Evolutionary conservation across 2,888 invertebrate species (phyloP), one percentile per base, ranked within the genome.

Genomic region (Trilocha varians): DNA sequence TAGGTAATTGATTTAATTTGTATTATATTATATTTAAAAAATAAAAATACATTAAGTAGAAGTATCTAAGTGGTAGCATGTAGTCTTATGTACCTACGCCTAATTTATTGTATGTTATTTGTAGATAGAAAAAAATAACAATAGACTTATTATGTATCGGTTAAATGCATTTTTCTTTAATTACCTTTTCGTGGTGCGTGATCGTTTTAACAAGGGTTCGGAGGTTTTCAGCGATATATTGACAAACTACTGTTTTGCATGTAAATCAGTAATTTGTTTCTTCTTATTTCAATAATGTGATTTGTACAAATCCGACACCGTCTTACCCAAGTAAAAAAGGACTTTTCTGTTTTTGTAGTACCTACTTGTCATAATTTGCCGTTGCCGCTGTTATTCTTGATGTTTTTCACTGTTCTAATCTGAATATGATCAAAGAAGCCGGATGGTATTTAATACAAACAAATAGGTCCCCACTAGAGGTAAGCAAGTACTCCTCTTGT

Each of bases 211-310:
- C 39, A 57, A 52, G 46, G 37, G n/a, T n/a, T n/a, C 34, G 51
- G 53, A 55, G 25, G 6, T 25, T 2, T 25, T 53, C 50, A 55
- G 47, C 55, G 57, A 55, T 59, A 50, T 53, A 48, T 43, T 59
- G 61, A 62, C 59, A 57, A 53, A 59, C 50, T 45, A 41, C 39
- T 39, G 36, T 16, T 38, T 38, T 16, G n/a, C n/a, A n/a, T n/a
- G n/a, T n/a, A n/a, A n/a, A n/a, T n/a, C n/a, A n/a, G n/a, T n/a
- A n/a, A n/a, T n/a, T n/a, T n/a, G n/a, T n/a, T n/a, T n/a, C n/a
- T n/a, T n/a, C n/a, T n/a, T n/a, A n/a, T n/a, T n/a, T n/a, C n/a
- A n/a, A n/a, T n/a, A n/a, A n/a, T n/a, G n/a, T n/a, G n/a, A n/a
- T n/a, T n/a, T n/a, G n/a, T n/a, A n/a, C n/a, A n/a, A n/a, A n/a